phyloP scores from a whole-genome alignment of 2,113 vertebrate species.

The Colaptes auratus region DNA sequence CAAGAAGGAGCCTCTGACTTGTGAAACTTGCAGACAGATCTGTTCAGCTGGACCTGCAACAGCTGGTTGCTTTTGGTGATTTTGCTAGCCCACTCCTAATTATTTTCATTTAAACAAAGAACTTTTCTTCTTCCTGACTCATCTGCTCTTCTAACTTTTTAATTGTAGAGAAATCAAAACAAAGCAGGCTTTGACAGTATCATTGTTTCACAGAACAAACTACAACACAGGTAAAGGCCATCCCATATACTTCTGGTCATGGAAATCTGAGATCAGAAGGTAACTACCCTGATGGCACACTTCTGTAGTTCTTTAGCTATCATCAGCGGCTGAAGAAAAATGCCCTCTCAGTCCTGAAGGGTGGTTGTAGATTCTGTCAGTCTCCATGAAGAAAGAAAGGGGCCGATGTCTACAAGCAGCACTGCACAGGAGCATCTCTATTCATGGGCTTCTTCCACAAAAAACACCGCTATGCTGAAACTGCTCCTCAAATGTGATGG shows the following conservation, averaged over 20 bases:
- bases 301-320: background rate
- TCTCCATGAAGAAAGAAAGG: background rate
- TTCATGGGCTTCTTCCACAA: fast-evolving
- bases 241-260: background rate
- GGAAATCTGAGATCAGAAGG: background rate
- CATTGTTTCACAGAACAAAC: background rate
- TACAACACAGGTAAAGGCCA: background rate
- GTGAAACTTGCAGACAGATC: background rate
- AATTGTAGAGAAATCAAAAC: background rate
- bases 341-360: background rate
- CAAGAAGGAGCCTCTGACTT: background rate
- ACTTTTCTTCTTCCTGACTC: background rate
- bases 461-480: background rate
- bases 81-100: background rate
- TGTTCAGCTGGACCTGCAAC: background rate
- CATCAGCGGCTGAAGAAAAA: background rate
- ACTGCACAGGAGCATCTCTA: background rate
- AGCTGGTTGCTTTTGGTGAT: background rate
- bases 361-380: background rate
- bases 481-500: fast-evolving
- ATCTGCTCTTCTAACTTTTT: background rate
- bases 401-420: background rate
- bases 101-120: constrained; percentile 15
- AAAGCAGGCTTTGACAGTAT: background rate
- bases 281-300: background rate